These are phyloP conservation scores for Datnioides undecimradiatus DNA, from an alignment of 2,113 vertebrate species.

Conservation along the genomic window DNA sequence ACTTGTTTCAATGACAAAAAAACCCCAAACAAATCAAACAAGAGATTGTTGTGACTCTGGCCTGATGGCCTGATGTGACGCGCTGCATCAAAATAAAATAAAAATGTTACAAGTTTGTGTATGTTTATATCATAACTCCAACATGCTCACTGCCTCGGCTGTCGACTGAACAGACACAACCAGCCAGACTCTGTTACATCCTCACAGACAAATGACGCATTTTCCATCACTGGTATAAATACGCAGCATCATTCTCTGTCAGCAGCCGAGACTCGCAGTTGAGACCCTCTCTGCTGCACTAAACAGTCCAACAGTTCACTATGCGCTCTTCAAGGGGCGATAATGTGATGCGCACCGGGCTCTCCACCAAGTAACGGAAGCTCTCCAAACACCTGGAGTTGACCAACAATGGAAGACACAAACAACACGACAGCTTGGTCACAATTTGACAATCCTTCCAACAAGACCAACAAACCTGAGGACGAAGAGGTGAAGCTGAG, in stretches of 20 bases:
- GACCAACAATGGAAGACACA: slow-evolving; percentile 83
- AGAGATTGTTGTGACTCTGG: neutral
- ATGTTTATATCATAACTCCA: neutral
- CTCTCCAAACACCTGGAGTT: slow-evolving; percentile 4
- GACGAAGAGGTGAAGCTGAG: slow-evolving; percentile 87
- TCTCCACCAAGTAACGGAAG: slow-evolving; percentile 43
- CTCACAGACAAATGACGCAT: slow-evolving; percentile 80
- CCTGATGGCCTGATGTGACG: too few relatives aligned
- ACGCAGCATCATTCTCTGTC: slow-evolving; percentile 60
- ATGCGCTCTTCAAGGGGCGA: slow-evolving; percentile 51
- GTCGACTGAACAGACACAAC: neutral
- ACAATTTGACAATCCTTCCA: slow-evolving; percentile 62
- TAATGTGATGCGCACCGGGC: slow-evolving; percentile 35
- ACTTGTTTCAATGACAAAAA: neutral
- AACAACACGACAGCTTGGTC: slow-evolving; percentile 86
- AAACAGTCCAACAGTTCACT: slow-evolving; percentile 29
- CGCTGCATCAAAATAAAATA: too few relatives aligned
- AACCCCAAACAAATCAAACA: neutral
- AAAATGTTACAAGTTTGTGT: neutral
- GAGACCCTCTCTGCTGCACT: slow-evolving; percentile 3
- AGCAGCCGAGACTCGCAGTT: slow-evolving; percentile 63
- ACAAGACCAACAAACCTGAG: slow-evolving; percentile 58
- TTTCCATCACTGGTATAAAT: slow-evolving; percentile 82
- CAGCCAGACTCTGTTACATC: slow-evolving; percentile 44
- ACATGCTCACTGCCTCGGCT: neutral